A percentile compares a stretch with the other conserved stretches of the same genome.
phyloP scores from a whole-genome alignment of 2,797 vertebrate species.

The Spondyliosoma cantharus region DNA sequence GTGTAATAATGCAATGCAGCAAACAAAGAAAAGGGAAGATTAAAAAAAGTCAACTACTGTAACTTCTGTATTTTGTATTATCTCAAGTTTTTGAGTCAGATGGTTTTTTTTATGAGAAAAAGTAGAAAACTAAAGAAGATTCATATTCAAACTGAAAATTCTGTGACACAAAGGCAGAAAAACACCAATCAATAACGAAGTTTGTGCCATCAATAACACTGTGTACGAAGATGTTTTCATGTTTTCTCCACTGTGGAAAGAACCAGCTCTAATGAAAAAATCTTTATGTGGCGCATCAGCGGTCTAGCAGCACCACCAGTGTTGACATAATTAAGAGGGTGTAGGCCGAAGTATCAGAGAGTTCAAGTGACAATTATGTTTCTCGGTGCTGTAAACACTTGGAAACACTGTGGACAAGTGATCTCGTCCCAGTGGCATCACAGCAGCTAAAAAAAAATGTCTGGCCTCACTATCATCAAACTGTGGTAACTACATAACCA shows the following conservation, averaged over 20 bases:
- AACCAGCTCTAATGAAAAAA: conserved; percentile 25
- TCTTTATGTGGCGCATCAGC: conserved; percentile 22
- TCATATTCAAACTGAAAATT: conserved; percentile 1
- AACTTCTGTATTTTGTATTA: too few relatives aligned
- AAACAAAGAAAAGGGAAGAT: neutral
- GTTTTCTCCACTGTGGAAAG: conserved; percentile 34
- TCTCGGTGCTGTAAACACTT: conserved; percentile 41
- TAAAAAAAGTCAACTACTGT: neutral
- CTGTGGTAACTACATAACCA: conserved; percentile 38
- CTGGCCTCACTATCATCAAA: conserved; percentile 20
- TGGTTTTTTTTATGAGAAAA: neutral
- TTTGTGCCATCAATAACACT: neutral
- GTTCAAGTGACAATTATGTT: conserved; percentile 30
- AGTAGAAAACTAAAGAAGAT: neutral
- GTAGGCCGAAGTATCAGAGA: conserved; percentile 24
- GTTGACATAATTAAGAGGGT: conserved; percentile 39
- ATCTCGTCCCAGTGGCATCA: conserved; percentile 24
- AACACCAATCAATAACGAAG: neutral
- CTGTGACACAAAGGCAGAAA: neutral
- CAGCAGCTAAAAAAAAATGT: conserved; percentile 32
- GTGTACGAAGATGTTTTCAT: conserved; percentile 13
- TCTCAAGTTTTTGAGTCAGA: neutral
- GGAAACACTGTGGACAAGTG: conserved; percentile 3
- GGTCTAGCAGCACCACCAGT: conserved; percentile 15
- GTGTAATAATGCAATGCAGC: neutral